Evolutionary conservation across 2,888 invertebrate genomes (phyloP).

Genomic region (Nasonovia ribisnigri): DNA sequence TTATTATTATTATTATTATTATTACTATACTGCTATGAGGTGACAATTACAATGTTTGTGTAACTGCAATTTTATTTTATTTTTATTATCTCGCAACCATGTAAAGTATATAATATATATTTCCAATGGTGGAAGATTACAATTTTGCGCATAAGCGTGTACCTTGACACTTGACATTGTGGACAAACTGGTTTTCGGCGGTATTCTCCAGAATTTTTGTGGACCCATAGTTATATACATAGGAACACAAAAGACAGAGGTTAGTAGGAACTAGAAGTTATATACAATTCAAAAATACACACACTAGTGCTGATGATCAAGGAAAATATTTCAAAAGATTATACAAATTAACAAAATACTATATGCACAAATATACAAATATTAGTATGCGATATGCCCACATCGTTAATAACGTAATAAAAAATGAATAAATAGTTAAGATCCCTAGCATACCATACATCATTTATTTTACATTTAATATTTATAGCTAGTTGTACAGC

Average conservation of each 20-base stretch:
- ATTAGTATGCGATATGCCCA: neutral
- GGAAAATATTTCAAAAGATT: neutral
- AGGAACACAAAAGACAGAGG: neutral
- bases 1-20: conserved; percentile 32
- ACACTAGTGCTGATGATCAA: neutral
- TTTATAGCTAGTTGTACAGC: neutral
- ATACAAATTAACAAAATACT: neutral
- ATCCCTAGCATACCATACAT: neutral
- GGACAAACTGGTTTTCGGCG: conserved; percentile 53
- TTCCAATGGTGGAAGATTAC: neutral
- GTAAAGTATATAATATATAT: neutral
- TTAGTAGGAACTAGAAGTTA: conserved; percentile 2
- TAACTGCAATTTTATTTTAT: neutral
- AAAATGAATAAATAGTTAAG: neutral
- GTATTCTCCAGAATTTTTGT: neutral
- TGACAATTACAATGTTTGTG: conserved; percentile 17
- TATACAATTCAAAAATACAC: conserved; percentile 1
- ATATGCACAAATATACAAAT: neutral
- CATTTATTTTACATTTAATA: neutral
- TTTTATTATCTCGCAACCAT: neutral
- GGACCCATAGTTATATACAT: neutral
- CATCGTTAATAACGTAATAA: neutral
- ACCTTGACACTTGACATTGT: conserved; percentile 57
- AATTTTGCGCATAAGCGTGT: conserved; percentile 13
- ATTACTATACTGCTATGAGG: neutral